Base-by-base conservation (phyloP, 2,797 vertebrate species). In the Crax fasciolata region DNA sequence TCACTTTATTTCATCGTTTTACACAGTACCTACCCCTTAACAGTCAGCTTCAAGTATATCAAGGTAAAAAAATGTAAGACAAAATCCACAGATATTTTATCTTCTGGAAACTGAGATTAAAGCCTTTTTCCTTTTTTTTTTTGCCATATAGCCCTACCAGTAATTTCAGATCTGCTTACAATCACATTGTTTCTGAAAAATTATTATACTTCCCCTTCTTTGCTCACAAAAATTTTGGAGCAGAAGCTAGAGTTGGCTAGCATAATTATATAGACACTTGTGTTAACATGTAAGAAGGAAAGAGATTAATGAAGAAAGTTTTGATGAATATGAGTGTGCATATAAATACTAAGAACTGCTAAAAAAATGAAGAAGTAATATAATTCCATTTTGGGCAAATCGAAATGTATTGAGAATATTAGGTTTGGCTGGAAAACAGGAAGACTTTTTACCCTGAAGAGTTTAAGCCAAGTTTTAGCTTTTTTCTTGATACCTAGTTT, bases 271-370 rank as follows among this genome's bases (percentile, higher is more conserved):
- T 76, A 44, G 6, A 52, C 3, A 6, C 61, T 8, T 78, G 3
- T 43, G 20, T 54, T 67, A 48, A 11, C 0, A 0, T 35, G 10
- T 75, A 5, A 71, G 28, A 86, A 58, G 9, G 9, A n/a, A 65
- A 61, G 46, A 17, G 4, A 41, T 28, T 13, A 65, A 38, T 61
- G 38, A 65, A 58, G 18, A 71, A 63, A 82, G 57, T 65, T 54
- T 30, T 30, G 17, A 54, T 30, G 44, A 74, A 58, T 1, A 0
- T 6, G 2, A 41, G 4, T 39, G 20, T 48, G 11, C 3, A 14
- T 39, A 24, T 17, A 55, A 58, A 84, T 38, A n/a, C 7, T 15
- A 58, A 32, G 9, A 66, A 7, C 63, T 54, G 7, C 17, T 30
- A 59, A 11, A 17, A 13, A 55, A 41, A 9, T 74, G 35, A 48